Evolutionary conservation across 92 coral and sea anemone species (phyloP).

Genomic region (Porites cylindrica): DNA sequence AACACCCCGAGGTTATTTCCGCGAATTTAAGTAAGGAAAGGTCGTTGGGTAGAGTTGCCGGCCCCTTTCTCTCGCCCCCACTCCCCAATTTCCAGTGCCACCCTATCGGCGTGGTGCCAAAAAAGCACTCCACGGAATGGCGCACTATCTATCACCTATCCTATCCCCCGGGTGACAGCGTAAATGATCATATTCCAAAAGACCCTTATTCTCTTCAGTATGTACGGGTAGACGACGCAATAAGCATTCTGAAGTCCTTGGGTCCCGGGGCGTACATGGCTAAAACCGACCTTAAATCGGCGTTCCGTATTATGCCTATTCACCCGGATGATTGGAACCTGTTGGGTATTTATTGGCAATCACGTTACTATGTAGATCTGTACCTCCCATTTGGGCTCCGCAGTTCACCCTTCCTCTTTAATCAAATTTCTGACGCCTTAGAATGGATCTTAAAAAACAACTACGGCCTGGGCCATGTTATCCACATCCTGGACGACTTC

Average conservation of each 20-base stretch:
- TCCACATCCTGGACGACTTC: conserved; percentile 54
- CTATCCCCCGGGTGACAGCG: background rate
- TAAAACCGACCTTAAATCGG: conserved; percentile 75
- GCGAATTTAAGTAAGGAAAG: background rate
- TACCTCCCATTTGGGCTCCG: conserved; percentile 36
- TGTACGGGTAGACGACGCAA: background rate
- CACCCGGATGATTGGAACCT: conserved; percentile 66
- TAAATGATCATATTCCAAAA: background rate
- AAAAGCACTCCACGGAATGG: conserved; percentile 11
- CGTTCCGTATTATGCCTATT: conserved; percentile 60
- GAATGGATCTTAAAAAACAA: conserved; percentile 67
- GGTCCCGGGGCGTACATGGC: conserved; percentile 69
- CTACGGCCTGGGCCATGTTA: conserved; percentile 56
- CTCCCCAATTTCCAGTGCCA: conserved; percentile 35
- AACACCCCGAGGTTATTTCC: background rate
- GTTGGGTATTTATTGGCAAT: conserved; percentile 69
- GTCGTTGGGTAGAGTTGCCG: conserved; percentile 33
- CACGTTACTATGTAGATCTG: background rate
- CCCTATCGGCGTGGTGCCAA: conserved; percentile 44
- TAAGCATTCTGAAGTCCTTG: conserved; percentile 27
- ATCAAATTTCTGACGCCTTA: conserved; percentile 67
- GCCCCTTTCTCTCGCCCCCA: conserved; percentile 36
- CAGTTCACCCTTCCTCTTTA: conserved; percentile 68
- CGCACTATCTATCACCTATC: background rate
- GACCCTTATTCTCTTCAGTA: too few species aligned